Percentiles rank a stretch among this genome's conserved stretches.
Evolutionary conservation across 1,140 invertebrate genomes (phyloP).

Genomic region (Paraescarpia echinospica): DNA sequence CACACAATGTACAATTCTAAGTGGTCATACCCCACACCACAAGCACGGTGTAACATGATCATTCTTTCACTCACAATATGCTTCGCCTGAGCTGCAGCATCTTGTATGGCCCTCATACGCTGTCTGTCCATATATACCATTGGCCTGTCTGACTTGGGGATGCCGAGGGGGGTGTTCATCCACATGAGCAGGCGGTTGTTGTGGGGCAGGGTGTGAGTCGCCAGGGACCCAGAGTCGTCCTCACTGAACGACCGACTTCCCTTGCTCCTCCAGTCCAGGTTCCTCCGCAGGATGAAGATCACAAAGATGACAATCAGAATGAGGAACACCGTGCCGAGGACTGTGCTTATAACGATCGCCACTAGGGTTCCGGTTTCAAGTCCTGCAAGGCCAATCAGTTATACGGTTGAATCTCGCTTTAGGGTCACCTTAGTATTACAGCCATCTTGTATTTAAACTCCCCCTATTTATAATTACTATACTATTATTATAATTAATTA

Average conservation of each 20-base stretch:
- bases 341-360: background rate
- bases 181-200: background rate
- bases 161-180: background rate
- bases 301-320: background rate
- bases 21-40: too few species aligned
- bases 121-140: background rate
- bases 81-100: background rate
- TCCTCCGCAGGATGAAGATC: background rate
- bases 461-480: too few species aligned
- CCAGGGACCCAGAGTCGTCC: background rate
- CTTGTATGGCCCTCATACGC: background rate
- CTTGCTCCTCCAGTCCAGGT: background rate
- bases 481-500: too few species aligned
- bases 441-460: too few species aligned
- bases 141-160: background rate
- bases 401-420: too few species aligned
- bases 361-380: background rate
- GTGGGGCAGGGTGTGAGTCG: background rate
- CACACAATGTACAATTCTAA: too few species aligned
- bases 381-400: background rate
- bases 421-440: too few species aligned
- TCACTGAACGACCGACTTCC: background rate
- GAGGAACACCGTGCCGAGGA: background rate
- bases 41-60: too few species aligned
- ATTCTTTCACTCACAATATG: background rate